Base-by-base conservation (phyloP, 2,888 invertebrate genomes). In the Platycnemis pennipes region DNA sequence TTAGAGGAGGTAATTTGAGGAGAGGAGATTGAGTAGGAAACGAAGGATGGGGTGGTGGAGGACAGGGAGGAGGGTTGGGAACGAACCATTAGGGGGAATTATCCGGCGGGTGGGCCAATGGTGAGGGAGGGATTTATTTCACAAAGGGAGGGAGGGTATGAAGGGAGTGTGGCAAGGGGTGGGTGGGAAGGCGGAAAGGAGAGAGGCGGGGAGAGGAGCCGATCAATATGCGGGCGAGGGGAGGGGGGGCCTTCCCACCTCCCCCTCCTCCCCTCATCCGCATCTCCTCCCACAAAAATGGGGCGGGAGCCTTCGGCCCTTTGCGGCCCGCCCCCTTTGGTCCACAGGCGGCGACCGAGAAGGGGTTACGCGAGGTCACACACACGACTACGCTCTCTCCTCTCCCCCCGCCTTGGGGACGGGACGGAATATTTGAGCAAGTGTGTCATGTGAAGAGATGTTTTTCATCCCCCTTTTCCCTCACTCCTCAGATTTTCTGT, bases 371-470 rank as follows among this genome's bases (percentile, higher is more conserved):
- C 8, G 77, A 77, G 77, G 77, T 77, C 77, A 63, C 26, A 26
- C 26, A 5, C 26, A 26, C 26, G 37, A 3, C 77, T 26, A 7
- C 63, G 4, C 77, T 37, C 22, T 63, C 22, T 2, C 37, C 77
- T 37, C 31, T 37, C 77, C 37, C 37, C 11, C 5, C 37, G 31
- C 31, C 31, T 69, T 37, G 77, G 13, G 16, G 37, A 77, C 37
- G 77, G 77, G 8, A 77, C 77, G 37, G 77, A 77, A 77, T 77
- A 77, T 77, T 77, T 77, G 77, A 77, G 77, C 77, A 77, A 37
- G 77, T 77, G 77, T 37, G 77, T 31, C 77, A 77, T 37, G 77
- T 77, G 37, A 77, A 37, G 16, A 77, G 37, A 37, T 77, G 77
- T 37, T 37, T 37, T 77, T 77, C 13, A 8, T 37, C 77, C 5